Evolutionary conservation across 2,113 vertebrate species (phyloP).

Genomic region (Dicrurus megarhynchus): DNA sequence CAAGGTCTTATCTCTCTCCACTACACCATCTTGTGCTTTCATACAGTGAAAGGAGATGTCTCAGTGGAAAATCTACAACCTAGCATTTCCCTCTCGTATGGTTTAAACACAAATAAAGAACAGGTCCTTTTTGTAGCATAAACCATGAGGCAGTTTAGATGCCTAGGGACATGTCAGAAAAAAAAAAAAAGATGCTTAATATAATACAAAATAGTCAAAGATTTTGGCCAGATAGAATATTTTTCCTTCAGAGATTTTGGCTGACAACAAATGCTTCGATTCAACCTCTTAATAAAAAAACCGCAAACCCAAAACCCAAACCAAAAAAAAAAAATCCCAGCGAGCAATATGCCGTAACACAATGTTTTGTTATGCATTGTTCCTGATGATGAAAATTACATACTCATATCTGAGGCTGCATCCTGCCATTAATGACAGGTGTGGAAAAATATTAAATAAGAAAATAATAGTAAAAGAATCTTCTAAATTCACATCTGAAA

Average conservation of each 20-base stretch:
- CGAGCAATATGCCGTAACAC: rapidly evolving
- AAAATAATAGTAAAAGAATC: neutral
- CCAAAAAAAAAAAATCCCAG: neutral
- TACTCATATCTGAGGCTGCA: neutral
- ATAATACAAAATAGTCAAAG: neutral
- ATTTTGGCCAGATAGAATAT: neutral
- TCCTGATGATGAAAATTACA: neutral
- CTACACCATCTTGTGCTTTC: neutral
- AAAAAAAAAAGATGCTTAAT: neutral
- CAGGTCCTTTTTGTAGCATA: neutral
- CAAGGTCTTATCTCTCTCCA: neutral
- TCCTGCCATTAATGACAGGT: neutral
- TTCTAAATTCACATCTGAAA: neutral
- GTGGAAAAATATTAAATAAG: neutral
- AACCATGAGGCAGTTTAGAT: rapidly evolving
- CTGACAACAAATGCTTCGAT: neutral
- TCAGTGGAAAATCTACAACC: neutral
- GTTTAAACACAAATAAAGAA: neutral
- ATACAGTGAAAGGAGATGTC: neutral
- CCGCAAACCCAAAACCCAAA: rapidly evolving
- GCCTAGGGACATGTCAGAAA: rapidly evolving
- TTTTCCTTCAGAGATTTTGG: neutral
- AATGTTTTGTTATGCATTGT: neutral
- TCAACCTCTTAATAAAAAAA: neutral
- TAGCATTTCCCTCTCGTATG: neutral